Evolutionary conservation across 1,140 invertebrate species (phyloP).

Genomic region (Tetramorium alpestre): DNA sequence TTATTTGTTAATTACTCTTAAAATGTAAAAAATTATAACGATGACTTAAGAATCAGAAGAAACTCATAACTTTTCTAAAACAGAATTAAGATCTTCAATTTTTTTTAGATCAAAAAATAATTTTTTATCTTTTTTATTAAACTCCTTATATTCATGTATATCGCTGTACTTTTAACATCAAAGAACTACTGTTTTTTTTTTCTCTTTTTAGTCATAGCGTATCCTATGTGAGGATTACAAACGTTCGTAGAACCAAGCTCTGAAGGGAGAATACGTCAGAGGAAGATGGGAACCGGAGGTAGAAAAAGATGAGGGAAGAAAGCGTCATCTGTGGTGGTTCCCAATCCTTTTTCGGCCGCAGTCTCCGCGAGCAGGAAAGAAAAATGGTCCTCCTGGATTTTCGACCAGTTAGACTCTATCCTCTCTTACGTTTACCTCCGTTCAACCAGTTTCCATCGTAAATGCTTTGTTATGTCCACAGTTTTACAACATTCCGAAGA

Average conservation of each 20-base stretch:
- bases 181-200: conserved; percentile 1
- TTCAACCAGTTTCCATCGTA: conserved; percentile 27
- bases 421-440: conserved; percentile 30
- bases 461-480: not conserved
- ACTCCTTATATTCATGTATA: not conserved
- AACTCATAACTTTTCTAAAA: not conserved
- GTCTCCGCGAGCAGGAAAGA: conserved; percentile 56
- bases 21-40: not conserved
- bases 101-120: not conserved
- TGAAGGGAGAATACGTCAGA: conserved; percentile 55
- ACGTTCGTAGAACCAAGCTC: conserved; percentile 65
- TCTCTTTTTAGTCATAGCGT: not conserved
- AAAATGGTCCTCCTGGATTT: conserved; percentile 78
- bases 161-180: not conserved
- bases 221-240: conserved; percentile 77
- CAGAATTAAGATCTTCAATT: not conserved
- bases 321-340: conserved; percentile 83
- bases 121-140: not conserved
- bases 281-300: conserved; percentile 48
- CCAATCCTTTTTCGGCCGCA: conserved; percentile 76
- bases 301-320: conserved; percentile 71
- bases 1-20: not conserved
- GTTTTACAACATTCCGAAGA: conserved; percentile 39
- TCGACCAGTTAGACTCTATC: conserved; percentile 69
- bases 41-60: not conserved